A percentile compares a stretch with the other conserved stretches of the same genome.
Evolutionary conservation across 2,113 vertebrate genomes (phyloP).

Genomic region (Sminthopsis crassicaudata): DNA sequence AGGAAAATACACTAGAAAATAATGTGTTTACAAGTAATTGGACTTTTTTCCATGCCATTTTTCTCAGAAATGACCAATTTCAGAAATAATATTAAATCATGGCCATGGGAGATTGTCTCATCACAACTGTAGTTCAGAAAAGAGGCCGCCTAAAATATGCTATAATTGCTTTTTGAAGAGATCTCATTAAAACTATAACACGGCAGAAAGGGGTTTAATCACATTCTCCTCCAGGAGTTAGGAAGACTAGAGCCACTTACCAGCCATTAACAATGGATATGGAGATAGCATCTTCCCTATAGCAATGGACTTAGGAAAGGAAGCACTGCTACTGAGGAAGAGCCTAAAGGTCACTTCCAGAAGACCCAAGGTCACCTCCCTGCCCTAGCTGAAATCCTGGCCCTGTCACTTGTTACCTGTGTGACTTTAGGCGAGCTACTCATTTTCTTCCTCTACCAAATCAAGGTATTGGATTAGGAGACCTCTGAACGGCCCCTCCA

Average conservation of each 20-base stretch:
- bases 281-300: conserved; percentile 46
- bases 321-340: conserved; percentile 13
- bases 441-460: not conserved
- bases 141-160: conserved; percentile 67
- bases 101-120: conserved; percentile 72
- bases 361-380: not conserved
- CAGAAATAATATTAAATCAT: conserved; percentile 76
- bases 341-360: conserved; percentile 17
- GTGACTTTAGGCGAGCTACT: not conserved
- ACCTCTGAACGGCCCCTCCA: not conserved
- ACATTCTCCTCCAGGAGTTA: conserved; percentile 64
- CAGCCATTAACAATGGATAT: conserved; percentile 51
- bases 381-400: not conserved
- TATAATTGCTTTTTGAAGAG: conserved; percentile 77
- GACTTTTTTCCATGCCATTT: conserved; percentile 69
- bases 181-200: conserved; percentile 75
- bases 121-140: conserved; percentile 72
- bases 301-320: not conserved
- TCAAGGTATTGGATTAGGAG: not conserved
- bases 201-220: conserved; percentile 76
- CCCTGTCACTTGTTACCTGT: not conserved
- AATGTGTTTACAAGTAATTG: conserved; percentile 68
- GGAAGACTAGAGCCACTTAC: conserved; percentile 64
- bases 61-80: conserved; percentile 68
- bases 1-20: conserved; percentile 65